Base-by-base conservation (phyloP, 2,888 invertebrate species). In the Drosophila planitibia region DNA sequence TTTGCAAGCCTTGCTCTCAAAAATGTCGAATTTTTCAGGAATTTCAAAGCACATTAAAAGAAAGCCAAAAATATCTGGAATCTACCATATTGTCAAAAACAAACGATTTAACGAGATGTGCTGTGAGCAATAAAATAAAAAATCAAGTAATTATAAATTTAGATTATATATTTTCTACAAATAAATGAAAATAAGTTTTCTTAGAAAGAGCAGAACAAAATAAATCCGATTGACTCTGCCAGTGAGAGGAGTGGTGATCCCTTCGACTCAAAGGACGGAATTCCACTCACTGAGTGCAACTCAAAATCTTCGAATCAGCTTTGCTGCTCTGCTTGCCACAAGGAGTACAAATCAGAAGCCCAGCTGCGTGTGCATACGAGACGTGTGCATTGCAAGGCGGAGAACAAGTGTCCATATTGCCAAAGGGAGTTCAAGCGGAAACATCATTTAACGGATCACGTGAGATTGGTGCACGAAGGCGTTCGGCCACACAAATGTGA, bases 371-470 rank as follows among this genome's bases (percentile, higher is more conserved):
- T 57, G 35, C 79, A 79, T n/a, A 32, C 22, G 1, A 12, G 54
- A 35, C 65, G 70, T 19, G 69, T 75, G 10, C 76, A 79, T 58
- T 63, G 53, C 28, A 54, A 65, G 14, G 32, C 66, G 10, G 57
- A 54, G 6, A 61, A 70, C n/a, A 69, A 53, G 16, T 82, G 82
- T 61, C 58, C 66, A 4, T 77, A 74, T 35, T 82, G 83, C 32
- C 72, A 66, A 22, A 62, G 71, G 16, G 52, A 62, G 22, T 83
- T 82, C 14, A 81, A 81, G 35, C 70, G 72, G 4, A 80, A 74
- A 25, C 68, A 74, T 16, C 82, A 83, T 22, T 30, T 83, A 22
- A 65, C 47, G 0, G 83, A 80, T 52, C 82, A 82, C 30, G 47
- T 83, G 0, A 72, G 33, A 62, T 51, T 63, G 19, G 83, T 82